Evolutionary conservation across 2,113 vertebrate genomes (phyloP).

Genomic region (Nycticebus coucang): DNA sequence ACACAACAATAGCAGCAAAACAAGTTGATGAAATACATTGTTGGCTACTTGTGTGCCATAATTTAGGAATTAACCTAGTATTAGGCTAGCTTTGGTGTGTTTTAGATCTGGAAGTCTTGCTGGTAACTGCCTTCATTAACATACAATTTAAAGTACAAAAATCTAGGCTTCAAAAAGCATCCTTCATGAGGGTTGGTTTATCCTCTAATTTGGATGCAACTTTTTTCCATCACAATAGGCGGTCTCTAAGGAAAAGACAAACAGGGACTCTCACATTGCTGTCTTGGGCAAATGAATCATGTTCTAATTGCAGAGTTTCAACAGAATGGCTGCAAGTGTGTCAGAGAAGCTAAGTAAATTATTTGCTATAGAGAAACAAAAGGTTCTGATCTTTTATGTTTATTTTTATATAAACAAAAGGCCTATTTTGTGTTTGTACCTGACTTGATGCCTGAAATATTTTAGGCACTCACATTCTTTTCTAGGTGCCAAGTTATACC

Average conservation of each 20-base stretch:
- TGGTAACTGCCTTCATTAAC: not conserved
- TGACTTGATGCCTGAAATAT: conserved; percentile 51
- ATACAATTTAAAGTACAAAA: not conserved
- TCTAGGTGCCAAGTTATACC: conserved; percentile 48
- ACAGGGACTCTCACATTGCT: not conserved
- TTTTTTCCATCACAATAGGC: conserved; percentile 56
- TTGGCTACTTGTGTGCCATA: not conserved
- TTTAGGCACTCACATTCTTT: conserved; percentile 11
- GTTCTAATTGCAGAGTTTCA: conserved; percentile 73
- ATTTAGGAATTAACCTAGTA: not conserved
- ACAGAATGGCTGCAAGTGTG: conserved; percentile 54
- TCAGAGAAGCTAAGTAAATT: conserved; percentile 57
- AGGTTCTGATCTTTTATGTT: conserved; percentile 64
- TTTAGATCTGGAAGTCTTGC: not conserved
- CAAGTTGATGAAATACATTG: not conserved
- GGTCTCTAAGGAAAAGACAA: conserved; percentile 63
- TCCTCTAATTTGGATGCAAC: conserved; percentile 43
- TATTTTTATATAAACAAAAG: conserved; percentile 76
- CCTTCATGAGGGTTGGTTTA: conserved; percentile 41
- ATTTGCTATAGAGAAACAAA: conserved; percentile 49
- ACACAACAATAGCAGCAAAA: not conserved
- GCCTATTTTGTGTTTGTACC: conserved; percentile 56
- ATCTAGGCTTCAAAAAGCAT: conserved; percentile 48
- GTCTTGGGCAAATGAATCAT: conserved; percentile 58
- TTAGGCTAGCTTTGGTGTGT: not conserved